Base-by-base conservation (phyloP, 2,113 vertebrate species). In the Aviceda subcristata region DNA sequence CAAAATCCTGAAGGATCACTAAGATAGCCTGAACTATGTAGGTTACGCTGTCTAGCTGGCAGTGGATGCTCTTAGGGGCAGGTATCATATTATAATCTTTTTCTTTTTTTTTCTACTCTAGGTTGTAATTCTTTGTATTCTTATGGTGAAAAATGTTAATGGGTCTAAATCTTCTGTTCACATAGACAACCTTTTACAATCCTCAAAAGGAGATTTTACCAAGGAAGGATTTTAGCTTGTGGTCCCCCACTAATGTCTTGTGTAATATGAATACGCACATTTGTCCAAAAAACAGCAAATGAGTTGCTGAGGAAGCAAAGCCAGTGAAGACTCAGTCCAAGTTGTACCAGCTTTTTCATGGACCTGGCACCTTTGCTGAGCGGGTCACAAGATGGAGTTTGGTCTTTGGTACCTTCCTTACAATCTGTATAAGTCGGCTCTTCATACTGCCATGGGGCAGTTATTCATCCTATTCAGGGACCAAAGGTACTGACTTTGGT, bases 391-490 rank as follows among this genome's bases (percentile, higher is more conserved):
- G 20, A 5, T 30, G 59, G 13, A 9, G 3, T 62, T 76, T 88
- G 38, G 9, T 55, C 29, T 62, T n/a, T 38, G 32, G 20, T 59
- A 24, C 14, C 6, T 46, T 55, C 64, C 15, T 78, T 5, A 11
- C 29, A 8, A 30, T 29, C 16, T 22, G 7, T 45, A 4, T 6
- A 27, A 24, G 4, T 41, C 15, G 41, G 9, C 20, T 85, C 22
- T 20, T 63, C 23, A 6, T 26, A 6, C 9, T 63, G 15, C 15
- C 29, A 1, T 26, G 45, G 11, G 30, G 7, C 45, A 26, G 19
- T 73, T 60, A 19, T 2, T 11, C 29, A 21, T 20, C 11, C 1
- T 20, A 14, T 16, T 34, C 0, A 59, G 3, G 27, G 10, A 29
- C 27, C 34, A 14, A 39, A 66, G 41, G 41, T 34, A 9, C 27